These are phyloP conservation scores for Neelides folsomi DNA, from an alignment of 2,888 invertebrate species.

Conservation along the genomic window DNA sequence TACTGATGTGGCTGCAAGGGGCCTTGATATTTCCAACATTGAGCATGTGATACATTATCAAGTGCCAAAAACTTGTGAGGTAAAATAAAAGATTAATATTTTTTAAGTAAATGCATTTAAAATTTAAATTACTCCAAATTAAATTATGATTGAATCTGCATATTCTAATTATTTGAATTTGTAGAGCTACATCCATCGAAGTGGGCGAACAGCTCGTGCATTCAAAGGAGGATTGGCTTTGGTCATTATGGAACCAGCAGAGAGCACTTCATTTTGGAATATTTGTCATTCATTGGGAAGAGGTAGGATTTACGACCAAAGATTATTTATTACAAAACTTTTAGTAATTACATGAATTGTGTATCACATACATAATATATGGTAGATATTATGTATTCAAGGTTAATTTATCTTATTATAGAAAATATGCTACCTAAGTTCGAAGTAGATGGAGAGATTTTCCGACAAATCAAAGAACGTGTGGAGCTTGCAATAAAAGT, in stretches of 20 bases:
- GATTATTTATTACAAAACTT: too few species aligned
- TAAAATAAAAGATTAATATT: constrained; percentile 32
- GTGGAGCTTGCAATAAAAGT: constrained; percentile 65
- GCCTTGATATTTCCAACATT: constrained; percentile 84
- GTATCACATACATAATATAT: too few species aligned
- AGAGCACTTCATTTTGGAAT: constrained; percentile 62
- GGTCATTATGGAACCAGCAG: constrained; percentile 77
- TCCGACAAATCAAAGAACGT: constrained; percentile 54
- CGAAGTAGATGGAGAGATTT: constrained; percentile 52
- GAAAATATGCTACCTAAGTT: constrained; percentile 71
- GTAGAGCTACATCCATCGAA: constrained; percentile 85
- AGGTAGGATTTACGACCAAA: constrained; percentile 53
- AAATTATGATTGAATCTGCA: background rate
- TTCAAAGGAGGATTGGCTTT: constrained; percentile 77
- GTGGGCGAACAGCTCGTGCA: constrained; percentile 90
- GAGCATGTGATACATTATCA: constrained; percentile 95
- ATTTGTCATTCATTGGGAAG: constrained; percentile 71
- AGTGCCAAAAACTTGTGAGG: constrained; percentile 85
- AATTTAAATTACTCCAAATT: too few species aligned
- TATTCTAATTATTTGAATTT: constrained; percentile 21
- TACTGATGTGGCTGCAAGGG: constrained; percentile 95
- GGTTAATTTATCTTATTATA: constrained; percentile 39
- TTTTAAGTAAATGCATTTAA: background rate
- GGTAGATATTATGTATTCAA: too few species aligned
- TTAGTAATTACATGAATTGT: too few species aligned